Conservation (phyloP, 2,888 invertebrate genomes). For the Tipula confusa region DNA sequence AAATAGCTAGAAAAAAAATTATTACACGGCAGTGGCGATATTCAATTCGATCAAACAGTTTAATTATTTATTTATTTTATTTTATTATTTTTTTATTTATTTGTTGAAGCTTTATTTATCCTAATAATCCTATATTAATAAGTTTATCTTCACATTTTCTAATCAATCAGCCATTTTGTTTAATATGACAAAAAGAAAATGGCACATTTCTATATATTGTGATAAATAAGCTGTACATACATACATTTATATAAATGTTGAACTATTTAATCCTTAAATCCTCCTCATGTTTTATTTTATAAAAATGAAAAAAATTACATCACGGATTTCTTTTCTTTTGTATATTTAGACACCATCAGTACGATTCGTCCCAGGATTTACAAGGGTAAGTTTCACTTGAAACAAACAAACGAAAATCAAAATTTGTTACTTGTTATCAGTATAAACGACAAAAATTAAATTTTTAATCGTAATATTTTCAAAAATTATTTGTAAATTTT, state of each 20-base stretch:
- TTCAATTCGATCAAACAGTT: constrained; percentile 14
- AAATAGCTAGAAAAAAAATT: neutral
- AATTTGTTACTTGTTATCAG: neutral
- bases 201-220: neutral
- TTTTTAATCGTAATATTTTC: neutral
- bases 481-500: no score
- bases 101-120: constrained; percentile 25
- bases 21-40: constrained; percentile 9
- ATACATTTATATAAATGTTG: neutral
- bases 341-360: neutral
- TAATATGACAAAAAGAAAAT: neutral
- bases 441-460: neutral
- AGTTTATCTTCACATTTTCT: neutral
- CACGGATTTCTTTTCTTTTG: neutral
- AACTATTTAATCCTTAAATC: neutral
- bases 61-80: neutral
- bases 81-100: neutral
- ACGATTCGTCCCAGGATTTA: constrained; percentile 1
- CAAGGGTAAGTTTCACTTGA: neutral
- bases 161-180: neutral
- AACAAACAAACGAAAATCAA: neutral
- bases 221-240: neutral
- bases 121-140: constrained; percentile 12
- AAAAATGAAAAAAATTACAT: neutral
- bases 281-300: neutral